Conservation (phyloP, 2,797 vertebrate species). For the Rhinoraja longicauda region DNA sequence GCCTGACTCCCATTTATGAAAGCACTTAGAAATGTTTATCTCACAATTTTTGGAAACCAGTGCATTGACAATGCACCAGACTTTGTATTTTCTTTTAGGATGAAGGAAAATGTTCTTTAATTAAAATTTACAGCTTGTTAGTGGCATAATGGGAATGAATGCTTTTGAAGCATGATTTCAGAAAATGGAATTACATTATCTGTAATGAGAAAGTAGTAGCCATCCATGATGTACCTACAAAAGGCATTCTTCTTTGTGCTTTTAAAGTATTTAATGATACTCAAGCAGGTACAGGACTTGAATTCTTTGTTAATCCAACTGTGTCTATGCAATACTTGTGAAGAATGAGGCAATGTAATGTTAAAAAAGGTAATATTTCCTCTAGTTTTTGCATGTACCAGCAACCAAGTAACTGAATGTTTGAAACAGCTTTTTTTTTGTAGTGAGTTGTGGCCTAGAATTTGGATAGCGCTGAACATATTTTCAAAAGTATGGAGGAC, state of each 20-base stretch:
- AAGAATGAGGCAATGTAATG: constrained; percentile 2
- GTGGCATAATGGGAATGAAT: not conserved
- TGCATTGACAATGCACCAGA: not conserved
- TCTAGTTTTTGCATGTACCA: not conserved
- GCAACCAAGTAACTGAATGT: not conserved
- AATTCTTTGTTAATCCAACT: constrained; percentile 27
- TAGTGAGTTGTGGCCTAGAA: not conserved
- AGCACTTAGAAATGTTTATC: not conserved
- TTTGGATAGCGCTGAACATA: not conserved
- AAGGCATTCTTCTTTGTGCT: not conserved
- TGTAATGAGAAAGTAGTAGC: constrained; percentile 30
- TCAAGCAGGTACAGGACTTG: not conserved
- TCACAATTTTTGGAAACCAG: not conserved
- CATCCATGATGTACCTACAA: constrained; percentile 15
- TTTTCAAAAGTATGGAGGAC: not conserved
- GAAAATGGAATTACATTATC: constrained; percentile 22
- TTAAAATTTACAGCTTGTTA: constrained; percentile 26
- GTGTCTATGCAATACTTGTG: not conserved
- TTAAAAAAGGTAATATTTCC: not conserved
- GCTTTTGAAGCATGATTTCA: not conserved
- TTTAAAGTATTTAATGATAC: not conserved
- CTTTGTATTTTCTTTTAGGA: not conserved
- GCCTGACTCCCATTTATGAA: too few relatives aligned
- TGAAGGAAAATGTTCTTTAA: not conserved
- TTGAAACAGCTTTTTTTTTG: not conserved